Evolutionary conservation across 2,797 vertebrate genomes (phyloP).

Genomic region (Brachyrhaphis roseni): DNA sequence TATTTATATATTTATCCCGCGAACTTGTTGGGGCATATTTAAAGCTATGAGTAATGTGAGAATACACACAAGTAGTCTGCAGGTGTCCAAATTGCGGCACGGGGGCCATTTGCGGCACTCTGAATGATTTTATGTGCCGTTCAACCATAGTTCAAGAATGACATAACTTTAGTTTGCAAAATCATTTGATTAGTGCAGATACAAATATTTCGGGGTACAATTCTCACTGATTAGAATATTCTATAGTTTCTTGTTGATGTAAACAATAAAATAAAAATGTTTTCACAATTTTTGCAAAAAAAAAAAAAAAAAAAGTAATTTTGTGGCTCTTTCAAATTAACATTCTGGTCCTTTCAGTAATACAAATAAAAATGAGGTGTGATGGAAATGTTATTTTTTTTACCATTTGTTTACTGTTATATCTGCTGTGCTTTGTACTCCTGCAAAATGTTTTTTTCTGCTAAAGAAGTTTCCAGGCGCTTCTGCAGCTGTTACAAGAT

Average conservation of each 20-base stretch:
- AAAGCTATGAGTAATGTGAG: conserved; percentile 14
- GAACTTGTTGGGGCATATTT: conserved; percentile 19
- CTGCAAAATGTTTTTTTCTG: too few species aligned
- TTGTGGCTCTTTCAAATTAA: neutral
- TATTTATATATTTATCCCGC: conserved; percentile 14
- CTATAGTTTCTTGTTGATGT: neutral
- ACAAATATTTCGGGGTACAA: neutral
- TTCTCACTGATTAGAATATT: neutral
- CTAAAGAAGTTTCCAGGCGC: too few species aligned
- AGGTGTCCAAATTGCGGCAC: neutral
- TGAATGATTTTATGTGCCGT: neutral
- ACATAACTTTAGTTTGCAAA: neutral
- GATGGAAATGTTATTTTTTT: too few species aligned
- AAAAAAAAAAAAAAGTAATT: neutral
- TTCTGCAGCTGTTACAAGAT: too few species aligned
- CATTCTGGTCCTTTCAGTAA: neutral
- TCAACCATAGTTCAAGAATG: neutral
- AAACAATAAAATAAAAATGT: neutral
- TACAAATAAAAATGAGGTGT: neutral
- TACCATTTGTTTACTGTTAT: too few species aligned
- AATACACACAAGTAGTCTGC: conserved; percentile 1
- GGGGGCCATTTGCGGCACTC: neutral
- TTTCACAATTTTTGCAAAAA: neutral
- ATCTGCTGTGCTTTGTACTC: too few species aligned
- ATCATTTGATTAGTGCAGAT: neutral